phyloP scores from a whole-genome alignment of 2,113 vertebrate species.

The Hirundichthys speculiger region DNA sequence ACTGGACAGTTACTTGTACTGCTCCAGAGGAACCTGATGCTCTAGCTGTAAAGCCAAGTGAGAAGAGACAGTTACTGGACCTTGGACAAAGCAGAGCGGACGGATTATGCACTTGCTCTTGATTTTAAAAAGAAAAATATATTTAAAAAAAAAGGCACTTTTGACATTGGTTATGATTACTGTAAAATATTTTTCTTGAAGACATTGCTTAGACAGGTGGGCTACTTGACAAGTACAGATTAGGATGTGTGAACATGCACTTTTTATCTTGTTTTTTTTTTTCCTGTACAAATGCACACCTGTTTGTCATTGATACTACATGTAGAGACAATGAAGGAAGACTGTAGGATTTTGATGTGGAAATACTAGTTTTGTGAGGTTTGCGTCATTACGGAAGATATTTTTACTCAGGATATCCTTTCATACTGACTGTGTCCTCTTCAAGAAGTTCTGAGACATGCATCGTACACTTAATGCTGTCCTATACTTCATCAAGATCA shows the following conservation, averaged over 20 bases:
- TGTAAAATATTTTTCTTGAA: constrained; percentile 54
- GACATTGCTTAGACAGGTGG: constrained; percentile 47
- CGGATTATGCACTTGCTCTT: constrained; percentile 25
- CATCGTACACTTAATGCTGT: constrained; percentile 69
- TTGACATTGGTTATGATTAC: constrained; percentile 64
- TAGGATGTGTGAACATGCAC: constrained; percentile 70
- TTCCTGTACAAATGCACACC: constrained; percentile 53
- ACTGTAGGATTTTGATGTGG: constrained; percentile 60
- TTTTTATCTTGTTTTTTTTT: constrained; percentile 62
- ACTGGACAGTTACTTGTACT: constrained; percentile 6
- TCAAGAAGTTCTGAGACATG: constrained; percentile 55
- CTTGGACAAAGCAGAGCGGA: constrained; percentile 34
- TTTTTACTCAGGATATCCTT: constrained; percentile 77
- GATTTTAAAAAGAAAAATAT: constrained; percentile 18
- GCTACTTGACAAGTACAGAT: constrained; percentile 59
- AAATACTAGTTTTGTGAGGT: constrained; percentile 62
- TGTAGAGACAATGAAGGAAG: constrained; percentile 61
- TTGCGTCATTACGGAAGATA: constrained; percentile 63
- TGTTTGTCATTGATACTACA: constrained; percentile 59
- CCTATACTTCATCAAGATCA: constrained; percentile 81
- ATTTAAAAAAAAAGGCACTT: constrained; percentile 68
- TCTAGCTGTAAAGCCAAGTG: constrained; percentile 10
- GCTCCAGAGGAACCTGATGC: background rate
- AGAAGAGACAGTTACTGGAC: constrained; percentile 42
- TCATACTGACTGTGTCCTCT: constrained; percentile 69